Percentiles rank a stretch among this genome's conserved stretches.
phyloP scores from a whole-genome alignment of 2,113 vertebrate species.

The Chauna torquata region DNA sequence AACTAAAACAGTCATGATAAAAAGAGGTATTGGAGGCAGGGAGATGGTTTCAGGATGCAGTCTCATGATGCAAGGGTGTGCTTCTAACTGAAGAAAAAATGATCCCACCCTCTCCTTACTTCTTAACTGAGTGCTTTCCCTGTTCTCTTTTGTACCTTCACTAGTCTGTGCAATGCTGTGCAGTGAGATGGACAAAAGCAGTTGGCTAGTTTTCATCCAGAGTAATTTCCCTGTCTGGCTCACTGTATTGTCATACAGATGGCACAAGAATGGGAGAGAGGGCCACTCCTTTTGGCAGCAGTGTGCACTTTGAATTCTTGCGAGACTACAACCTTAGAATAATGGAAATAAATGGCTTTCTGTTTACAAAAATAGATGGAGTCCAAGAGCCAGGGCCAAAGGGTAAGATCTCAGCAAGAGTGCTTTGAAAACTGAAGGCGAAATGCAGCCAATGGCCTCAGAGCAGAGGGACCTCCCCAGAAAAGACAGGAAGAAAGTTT shows the following conservation, averaged over 20 bases:
- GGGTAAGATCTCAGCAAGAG: not conserved
- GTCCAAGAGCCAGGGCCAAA: not conserved
- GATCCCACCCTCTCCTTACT: not conserved
- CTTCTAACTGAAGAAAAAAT: not conserved
- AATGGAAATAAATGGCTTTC: not conserved
- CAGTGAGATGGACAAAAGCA: not conserved
- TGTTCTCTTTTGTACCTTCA: not conserved
- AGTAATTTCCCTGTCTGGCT: not conserved
- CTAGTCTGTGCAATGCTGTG: not conserved
- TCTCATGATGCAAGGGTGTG: not conserved
- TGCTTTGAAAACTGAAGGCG: not conserved
- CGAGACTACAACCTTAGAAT: not conserved
- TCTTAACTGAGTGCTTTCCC: not conserved
- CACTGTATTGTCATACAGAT: not conserved
- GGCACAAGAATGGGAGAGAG: not conserved
- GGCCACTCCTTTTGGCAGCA: not conserved
- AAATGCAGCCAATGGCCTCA: not conserved
- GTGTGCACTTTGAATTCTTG: not conserved
- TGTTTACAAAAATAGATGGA: not conserved
- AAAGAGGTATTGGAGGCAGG: not conserved
- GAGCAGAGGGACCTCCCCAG: not conserved
- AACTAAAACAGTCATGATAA: not conserved
- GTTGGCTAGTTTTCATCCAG: not conserved
- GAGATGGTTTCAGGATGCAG: not conserved
- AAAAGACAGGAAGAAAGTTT: not conserved